These are phyloP conservation scores for Nibea albiflora DNA, from an alignment of 2,113 vertebrate species.

Conservation along the genomic window DNA sequence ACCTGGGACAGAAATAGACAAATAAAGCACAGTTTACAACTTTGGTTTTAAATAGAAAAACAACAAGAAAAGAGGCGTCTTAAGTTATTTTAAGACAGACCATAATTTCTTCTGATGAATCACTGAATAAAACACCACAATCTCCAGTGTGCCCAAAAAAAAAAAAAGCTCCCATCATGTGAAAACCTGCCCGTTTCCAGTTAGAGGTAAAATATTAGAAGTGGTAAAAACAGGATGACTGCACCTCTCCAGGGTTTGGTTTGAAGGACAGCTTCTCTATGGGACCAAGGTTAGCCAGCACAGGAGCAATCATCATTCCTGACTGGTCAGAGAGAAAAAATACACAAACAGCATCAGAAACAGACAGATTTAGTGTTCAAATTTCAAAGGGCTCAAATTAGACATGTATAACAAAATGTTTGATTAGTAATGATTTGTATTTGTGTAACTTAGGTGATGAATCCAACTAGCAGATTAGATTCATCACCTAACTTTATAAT, in stretches of 20 bases:
- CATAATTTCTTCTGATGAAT: no score
- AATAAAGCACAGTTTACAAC: neutral
- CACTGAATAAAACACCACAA: neutral
- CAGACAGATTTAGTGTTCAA: neutral
- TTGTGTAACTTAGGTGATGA: neutral
- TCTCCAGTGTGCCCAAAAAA: neutral
- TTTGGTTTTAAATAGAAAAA: neutral
- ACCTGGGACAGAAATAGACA: conserved; percentile 81
- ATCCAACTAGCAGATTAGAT: neutral
- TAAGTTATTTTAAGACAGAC: neutral
- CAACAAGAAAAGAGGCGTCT: neutral
- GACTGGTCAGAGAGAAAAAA: conserved; percentile 71
- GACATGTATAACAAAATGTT: neutral
- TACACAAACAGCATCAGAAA: neutral
- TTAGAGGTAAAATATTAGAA: neutral
- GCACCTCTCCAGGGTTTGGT: conserved; percentile 91
- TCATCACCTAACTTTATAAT: neutral
- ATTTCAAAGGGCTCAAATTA: neutral
- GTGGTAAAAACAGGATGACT: neutral
- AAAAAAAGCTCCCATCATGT: neutral
- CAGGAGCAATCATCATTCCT: conserved; percentile 86
- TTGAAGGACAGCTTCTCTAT: conserved; percentile 86
- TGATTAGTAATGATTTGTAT: neutral
- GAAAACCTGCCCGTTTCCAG: no score
- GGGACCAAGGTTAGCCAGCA: conserved; percentile 89